phyloP scores from a whole-genome alignment of 2,888 invertebrate species.

The Dasysyrphus tricinctus region DNA sequence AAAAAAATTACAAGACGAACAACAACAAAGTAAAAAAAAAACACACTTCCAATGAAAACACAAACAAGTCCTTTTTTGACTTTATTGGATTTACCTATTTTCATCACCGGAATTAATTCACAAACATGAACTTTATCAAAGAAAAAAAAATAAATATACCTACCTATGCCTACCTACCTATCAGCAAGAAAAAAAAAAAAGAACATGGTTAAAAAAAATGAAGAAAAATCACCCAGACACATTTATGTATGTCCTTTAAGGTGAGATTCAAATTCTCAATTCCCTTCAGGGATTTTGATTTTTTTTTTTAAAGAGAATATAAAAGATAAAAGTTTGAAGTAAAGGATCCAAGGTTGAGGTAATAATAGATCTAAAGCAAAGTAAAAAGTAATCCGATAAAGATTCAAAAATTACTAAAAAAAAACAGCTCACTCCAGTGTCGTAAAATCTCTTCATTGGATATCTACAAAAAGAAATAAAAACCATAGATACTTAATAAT shows the following conservation, averaged over 20 bases:
- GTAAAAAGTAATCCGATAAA: conserved; percentile 42
- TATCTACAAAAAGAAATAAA: not conserved
- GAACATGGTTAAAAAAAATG: not conserved
- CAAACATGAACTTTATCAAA: conserved; percentile 39
- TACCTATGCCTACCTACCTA: no score
- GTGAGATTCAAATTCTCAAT: conserved; percentile 58
- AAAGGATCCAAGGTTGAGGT: conserved; percentile 18
- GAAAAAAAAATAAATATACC: not conserved
- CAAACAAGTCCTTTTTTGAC: conserved; percentile 33
- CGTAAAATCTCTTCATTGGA: not conserved
- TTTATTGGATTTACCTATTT: conserved; percentile 46
- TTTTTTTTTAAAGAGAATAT: conserved; percentile 2
- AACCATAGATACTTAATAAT: conserved; percentile 37
- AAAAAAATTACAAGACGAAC: not conserved
- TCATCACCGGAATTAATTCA: conserved; percentile 54
- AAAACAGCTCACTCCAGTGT: not conserved
- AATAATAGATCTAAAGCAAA: conserved; percentile 20
- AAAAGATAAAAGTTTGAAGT: conserved; percentile 21
- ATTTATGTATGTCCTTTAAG: conserved; percentile 69
- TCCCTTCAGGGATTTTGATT: conserved; percentile 30
- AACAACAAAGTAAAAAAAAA: not conserved
- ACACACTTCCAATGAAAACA: conserved; percentile 6
- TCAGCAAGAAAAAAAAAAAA: conserved; percentile 7
- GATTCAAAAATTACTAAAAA: conserved; percentile 14
- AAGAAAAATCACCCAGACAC: conserved; percentile 62